These are phyloP conservation scores for Caenorhabditis uteleia DNA, from an alignment of 2,888 invertebrate species.

Conservation along the genomic window DNA sequence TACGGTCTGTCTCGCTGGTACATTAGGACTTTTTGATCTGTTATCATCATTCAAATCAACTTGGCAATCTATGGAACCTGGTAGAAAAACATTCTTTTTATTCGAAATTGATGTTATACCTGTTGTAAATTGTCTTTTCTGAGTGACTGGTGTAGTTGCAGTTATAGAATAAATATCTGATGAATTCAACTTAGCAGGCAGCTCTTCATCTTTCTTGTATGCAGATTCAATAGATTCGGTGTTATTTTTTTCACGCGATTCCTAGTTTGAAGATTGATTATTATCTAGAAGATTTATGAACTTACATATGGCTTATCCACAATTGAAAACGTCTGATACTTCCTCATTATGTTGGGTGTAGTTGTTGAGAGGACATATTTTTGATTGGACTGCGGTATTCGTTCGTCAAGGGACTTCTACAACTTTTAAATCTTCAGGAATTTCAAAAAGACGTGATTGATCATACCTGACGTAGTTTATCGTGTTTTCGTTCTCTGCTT, in stretches of 20 bases:
- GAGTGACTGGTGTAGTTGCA: slow-evolving; percentile 33
- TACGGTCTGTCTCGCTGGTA: slow-evolving; percentile 9
- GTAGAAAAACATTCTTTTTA: too few species aligned
- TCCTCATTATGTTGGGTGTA: slow-evolving; percentile 38
- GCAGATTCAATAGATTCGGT: slow-evolving; percentile 15
- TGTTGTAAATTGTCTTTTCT: background rate
- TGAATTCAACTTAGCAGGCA: background rate
- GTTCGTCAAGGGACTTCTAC: slow-evolving; percentile 36
- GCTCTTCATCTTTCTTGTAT: slow-evolving; percentile 8
- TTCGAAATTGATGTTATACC: too few species aligned
- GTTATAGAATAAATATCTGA: slow-evolving; percentile 38
- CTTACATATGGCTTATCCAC: slow-evolving; percentile 15
- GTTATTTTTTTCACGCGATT: slow-evolving; percentile 8
- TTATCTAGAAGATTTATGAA: too few species aligned
- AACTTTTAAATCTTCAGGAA: slow-evolving; percentile 13
- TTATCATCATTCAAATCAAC: too few species aligned
- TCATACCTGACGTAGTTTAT: too few species aligned
- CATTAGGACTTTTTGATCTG: background rate
- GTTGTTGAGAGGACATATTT: slow-evolving; percentile 38
- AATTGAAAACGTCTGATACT: slow-evolving; percentile 42
- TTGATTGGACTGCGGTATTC: slow-evolving; percentile 34
- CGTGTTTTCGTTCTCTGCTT: slow-evolving; percentile 27
- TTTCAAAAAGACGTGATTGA: too few species aligned
- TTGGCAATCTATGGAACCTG: too few species aligned
- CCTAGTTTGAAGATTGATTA: too few species aligned